Evolutionary conservation across 2,113 vertebrate genomes (phyloP), one percentile per base, ranked within the genome.

Genomic region (Perognathus longimembris): DNA sequence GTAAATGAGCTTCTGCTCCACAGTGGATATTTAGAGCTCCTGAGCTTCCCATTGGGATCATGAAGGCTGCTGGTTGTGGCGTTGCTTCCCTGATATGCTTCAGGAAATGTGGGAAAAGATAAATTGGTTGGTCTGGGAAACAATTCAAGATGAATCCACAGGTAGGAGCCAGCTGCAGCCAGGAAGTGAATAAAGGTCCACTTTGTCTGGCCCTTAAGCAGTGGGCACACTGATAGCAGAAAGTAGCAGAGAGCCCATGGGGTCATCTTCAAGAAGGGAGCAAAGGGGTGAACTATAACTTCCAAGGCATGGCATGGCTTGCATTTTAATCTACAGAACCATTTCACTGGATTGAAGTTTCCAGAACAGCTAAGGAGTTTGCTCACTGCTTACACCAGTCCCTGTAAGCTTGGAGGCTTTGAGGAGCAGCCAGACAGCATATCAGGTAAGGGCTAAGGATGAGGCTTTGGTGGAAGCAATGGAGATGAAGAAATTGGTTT

Each of bases 61-160:
- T n/a, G 42, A 78, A 67, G 38, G 45, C 71, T n/a, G 57, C 80
- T 85, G 83, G 61, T 76, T 80, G 26, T 45, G 18, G 11, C 32
- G 50, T 28, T 30, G 80, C 88, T 90, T 95, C 90, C 81, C 57
- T 28, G 73, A 85, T 81, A 95, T 40, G 17, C 59, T 88, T 92
- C 67, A 15, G 59, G 82, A 95, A 93, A 54, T 34, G n/a, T 88
- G 10, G 42, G 50, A 18, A 54, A 54, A 82, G 81, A 91, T 80
- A 90, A 95, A 94, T 54, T 95, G 85, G 78, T 85, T 90, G 70
- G 45, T 80, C 85, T 84, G 94, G 70, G 45, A 78, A 95, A 86
- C 64, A 86, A 79, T 70, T 94, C 7, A 11, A 85, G 87, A 89
- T 63, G 79, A 90, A 54, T 75, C 70, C 83, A 69, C 63, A 85